phyloP scores from a whole-genome alignment of 2,113 vertebrate species.

The Fukomys damarensis region DNA sequence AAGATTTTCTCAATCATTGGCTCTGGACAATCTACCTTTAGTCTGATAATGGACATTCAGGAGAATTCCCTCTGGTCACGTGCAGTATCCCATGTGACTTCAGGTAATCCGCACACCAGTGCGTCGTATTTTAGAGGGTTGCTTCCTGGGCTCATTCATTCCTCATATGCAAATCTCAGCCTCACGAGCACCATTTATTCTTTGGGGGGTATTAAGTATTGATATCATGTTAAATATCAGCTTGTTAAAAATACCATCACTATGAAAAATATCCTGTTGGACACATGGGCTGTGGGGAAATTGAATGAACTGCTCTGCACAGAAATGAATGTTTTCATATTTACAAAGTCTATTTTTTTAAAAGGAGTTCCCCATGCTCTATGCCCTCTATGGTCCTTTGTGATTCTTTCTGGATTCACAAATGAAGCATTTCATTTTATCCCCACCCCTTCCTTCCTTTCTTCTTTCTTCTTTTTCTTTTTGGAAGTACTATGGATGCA shows the following conservation, averaged over 20 bases:
- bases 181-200: neutral
- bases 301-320: neutral
- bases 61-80: neutral
- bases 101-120: too few species aligned
- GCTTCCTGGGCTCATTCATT: neutral
- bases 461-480: neutral
- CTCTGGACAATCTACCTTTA: neutral
- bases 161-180: neutral
- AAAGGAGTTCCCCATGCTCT: neutral
- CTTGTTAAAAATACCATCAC: neutral
- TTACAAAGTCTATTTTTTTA: neutral
- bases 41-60: neutral
- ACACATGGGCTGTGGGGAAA: neutral
- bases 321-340: neutral
- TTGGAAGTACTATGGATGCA: neutral
- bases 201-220: neutral
- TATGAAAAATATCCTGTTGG: neutral
- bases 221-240: neutral
- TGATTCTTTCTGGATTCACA: neutral
- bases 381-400: neutral
- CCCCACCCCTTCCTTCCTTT: neutral
- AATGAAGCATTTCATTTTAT: neutral
- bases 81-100: neutral
- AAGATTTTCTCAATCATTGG: neutral
- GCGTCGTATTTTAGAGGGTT: neutral